phyloP scores from a whole-genome alignment of 2,113 vertebrate genomes.

The Rhizomys pruinosus region DNA sequence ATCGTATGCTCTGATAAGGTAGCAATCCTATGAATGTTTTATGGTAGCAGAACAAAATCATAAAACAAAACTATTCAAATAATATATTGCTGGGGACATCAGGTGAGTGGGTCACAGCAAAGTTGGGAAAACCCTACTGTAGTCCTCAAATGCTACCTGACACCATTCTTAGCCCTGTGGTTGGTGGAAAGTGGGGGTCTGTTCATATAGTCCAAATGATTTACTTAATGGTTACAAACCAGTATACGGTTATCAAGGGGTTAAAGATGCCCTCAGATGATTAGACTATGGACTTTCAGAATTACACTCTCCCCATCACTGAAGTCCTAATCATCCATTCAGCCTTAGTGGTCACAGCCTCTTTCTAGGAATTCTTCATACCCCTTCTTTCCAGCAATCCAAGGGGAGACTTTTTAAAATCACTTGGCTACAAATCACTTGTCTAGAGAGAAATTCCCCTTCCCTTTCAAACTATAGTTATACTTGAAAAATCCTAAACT shows the following conservation, averaged over 20 bases:
- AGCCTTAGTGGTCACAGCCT: neutral
- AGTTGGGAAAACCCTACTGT: neutral
- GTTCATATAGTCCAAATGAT: neutral
- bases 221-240: neutral
- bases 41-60: neutral
- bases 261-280: neutral
- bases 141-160: too few relatives aligned
- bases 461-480: neutral
- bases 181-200: neutral
- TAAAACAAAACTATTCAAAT: neutral
- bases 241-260: neutral
- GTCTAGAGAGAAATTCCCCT: neutral
- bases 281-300: neutral
- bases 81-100: neutral
- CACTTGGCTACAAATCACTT: conserved; percentile 12
- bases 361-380: neutral
- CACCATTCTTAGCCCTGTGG: neutral
- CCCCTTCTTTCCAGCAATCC: neutral
- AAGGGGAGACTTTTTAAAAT: neutral
- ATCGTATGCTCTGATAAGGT: neutral
- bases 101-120: neutral
- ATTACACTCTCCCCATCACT: neutral
- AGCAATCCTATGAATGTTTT: neutral
- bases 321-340: neutral
- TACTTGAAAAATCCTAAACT: neutral